Base-by-base conservation (phyloP, 23 tunicate species). In the Phallusia fumigata region DNA sequence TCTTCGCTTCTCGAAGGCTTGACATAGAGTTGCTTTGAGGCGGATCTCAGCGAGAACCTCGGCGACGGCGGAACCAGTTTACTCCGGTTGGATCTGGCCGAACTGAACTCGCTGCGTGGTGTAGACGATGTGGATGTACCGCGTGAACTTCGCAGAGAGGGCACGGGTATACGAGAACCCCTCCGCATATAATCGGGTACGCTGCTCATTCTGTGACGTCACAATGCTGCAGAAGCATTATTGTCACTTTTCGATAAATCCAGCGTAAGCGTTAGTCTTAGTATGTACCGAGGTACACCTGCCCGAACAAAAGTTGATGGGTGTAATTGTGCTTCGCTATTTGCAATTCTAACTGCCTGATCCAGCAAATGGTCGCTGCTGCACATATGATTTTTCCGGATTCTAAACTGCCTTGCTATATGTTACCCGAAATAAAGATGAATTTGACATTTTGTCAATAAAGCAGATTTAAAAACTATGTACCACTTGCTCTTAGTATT, bases 71-170 rank as follows among this genome's bases (percentile, higher is more conserved):
- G 69, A 58, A 58, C 69, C 69, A 58, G 69, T 58, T 58, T 58
- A 58, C 69, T 58, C 69, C 69, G 69, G 69, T 58, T 58, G 8
- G 69, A 58, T 58, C 69, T 58, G 69, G 69, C 13, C 16, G 69
- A 58, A 58, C 69, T 58, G 28, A 22, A 58, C 69, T 13, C 69
- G 69, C 28, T 21, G 28, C 16, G 69, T 13, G 69, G 69, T 24
- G 69, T 58, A 16, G 69, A 58, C 5, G 28, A 24, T 21, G 28
- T 24, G 3, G 69, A 58, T 2, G 69, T 58, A 5, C 26, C 69
- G 8, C 16, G 11, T 58, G 69, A 58, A 58, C 47, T 40, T 40
- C 47, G 5, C 47, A 40, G 10, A 10, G 47, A 40, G 47, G 69
- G 69, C 69, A 58, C 69, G 28, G 69, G 69, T 21, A 58, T 58